Evolutionary conservation across 2,888 invertebrate species (phyloP), one percentile per base, ranked within the genome.

Genomic region (Ernsta delagoae): DNA sequence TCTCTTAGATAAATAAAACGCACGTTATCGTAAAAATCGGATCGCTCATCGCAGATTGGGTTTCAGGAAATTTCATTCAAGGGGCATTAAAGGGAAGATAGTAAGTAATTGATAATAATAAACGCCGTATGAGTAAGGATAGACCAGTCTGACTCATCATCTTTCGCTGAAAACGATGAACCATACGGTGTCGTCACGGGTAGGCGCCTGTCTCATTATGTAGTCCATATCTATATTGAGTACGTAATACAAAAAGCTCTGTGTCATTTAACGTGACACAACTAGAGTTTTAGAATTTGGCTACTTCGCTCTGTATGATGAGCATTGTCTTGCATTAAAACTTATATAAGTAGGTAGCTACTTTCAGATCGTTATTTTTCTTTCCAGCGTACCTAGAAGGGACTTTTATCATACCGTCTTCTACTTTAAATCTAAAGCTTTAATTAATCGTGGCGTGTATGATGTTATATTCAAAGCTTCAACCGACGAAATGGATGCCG

Each of bases 151-250:
- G 79, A 89, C 82, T 89, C 78, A 73, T 72, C 70, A 71, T 80
- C 79, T 83, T 89, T 86, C 86, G 78, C 84, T 87, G 89, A 86
- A 82, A 89, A 83, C 80, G 82, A 85, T 89, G 88, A 87, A 86
- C 79, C 86, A 84, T 77, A 70, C 65, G 48, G 41, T 68, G 53
- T 54, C 69, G 64, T 59, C 63, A 70, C 69, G 64, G 69, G 69
- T 59, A 59, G 59, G 59, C 66, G 66, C 57, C 68, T 62, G 68
- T 57, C 67, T 24, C 24, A 24, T 24, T 24, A 24, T 24, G 24
- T 24, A 24, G 24, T 3, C 24, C 24, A 24, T 24, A 24, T 24
- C 24, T 24, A 24, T 24, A 24, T 24, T 24, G 24, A 24, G 24
- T 24, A 24, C 24, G 24, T 24, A 24, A 24, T 24, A 24, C 24